Base-by-base conservation (phyloP, 2,797 vertebrate species). In the Danio kyathit region DNA sequence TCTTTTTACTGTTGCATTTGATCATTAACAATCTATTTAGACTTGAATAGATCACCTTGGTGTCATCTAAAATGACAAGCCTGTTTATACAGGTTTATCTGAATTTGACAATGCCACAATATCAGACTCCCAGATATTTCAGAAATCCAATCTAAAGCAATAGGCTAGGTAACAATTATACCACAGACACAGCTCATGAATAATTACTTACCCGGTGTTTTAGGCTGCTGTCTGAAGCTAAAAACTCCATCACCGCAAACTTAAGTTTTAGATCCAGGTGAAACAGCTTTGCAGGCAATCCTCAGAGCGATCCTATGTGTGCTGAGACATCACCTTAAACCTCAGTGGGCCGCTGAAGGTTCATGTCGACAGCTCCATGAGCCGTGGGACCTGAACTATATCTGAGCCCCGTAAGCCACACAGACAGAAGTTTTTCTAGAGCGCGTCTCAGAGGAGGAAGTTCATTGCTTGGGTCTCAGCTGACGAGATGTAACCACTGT, bases 351-450 rank as follows among this genome's bases (percentile, higher is more conserved):
- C 7, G 46, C 19, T 17, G 41, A 4, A 59, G 41, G 52, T 59
- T 44, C 17, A 44, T 59, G 9, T 10, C 21, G 70, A 73, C 70
- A 19, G 54, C 21, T 69, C 7, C 54, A 41, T 19, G 21, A 60
- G 54, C 65, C 44, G 43, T 41, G 65, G 64, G 64, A 69, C 54
- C 21, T 69, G 64, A 78, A 69, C 16, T 73, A 46, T 12, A 46
- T 14, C 41, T 73, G 54, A 21, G 70, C 41, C 40, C 21, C 6
- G n/a, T 66, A 59, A 66, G 41, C 51, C 51, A 67, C 14, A 13
- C 14, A 40, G 17, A 57, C 49, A 77, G 44, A 6, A 11, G 16
- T 60, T 67, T 69, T 46, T 56, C 8, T 56, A 40, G 76, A 59
- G 59, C 1, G 5, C 40, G 54, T 11, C 41, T 17, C 41, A 46